Evolutionary conservation across 2,888 invertebrate species (phyloP), one percentile per base, ranked within the genome.

Genomic region (Drosophila pegasa): DNA sequence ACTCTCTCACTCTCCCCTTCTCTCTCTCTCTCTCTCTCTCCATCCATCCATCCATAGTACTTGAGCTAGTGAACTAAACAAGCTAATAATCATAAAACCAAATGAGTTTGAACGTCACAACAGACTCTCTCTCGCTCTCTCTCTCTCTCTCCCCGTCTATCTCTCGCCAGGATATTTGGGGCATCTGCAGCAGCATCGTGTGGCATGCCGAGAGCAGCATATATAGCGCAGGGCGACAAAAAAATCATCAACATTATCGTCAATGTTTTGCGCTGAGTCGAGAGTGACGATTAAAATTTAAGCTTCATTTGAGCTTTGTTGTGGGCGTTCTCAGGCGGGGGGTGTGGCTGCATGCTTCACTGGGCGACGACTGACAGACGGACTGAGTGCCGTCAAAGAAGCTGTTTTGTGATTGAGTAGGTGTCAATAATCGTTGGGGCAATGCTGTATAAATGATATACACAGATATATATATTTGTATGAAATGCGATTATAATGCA

Each of bases 1-100:
- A 7, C 27, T 6, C 14, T 12, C 20, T 4, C 18, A n/a, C 31
- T 6, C 5, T 10, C 18, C 8, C 25, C 10, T n/a, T 0, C 14
- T 16, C 29, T 16, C 5, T 2, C 14, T 2, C 18, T 9, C 20
- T 18, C 8, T 18, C 10, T 12, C 12, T 3, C 10, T 3, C 45
- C 22, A 25, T 27, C 16, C 22, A 22, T 18, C 4, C 29, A 12
- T n/a, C 48, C 6, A 25, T 48, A 18, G 35, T 62, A 71, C 76
- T 75, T 71, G 84, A 87, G 80, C 29, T 29, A 78, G 74, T 68
- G 76, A 87, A 83, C 89, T 88, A 89, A 89, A 87, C 91, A 90
- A 90, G 90, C 90, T 88, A 91, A 90, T 90, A 90, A 90, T 90
- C 91, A 90, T 90, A 90, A 90, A 90, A 90, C 74, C 89, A 89